These are phyloP conservation scores for Gisinianus flammeolus DNA, from an alignment of 2,888 invertebrate genomes.

Conservation along the genomic window DNA sequence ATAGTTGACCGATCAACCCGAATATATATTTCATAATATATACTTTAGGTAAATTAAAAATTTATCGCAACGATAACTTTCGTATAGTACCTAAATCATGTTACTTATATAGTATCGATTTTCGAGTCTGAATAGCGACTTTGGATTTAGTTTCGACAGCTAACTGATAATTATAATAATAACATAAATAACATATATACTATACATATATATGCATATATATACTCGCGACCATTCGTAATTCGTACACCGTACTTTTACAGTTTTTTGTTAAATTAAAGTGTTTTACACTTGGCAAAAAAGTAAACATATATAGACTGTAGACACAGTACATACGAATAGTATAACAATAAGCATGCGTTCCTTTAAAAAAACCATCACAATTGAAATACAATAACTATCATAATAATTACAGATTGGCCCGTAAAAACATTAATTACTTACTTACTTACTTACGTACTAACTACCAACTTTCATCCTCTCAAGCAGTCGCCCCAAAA, in stretches of 20 bases:
- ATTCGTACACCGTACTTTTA: neutral
- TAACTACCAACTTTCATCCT: neutral
- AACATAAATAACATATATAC: neutral
- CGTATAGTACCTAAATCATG: neutral
- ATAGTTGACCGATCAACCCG: no score
- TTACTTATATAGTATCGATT: neutral
- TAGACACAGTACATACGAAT: neutral
- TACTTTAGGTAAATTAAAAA: no score
- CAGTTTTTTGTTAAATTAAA: neutral
- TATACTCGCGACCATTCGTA: neutral
- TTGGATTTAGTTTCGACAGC: neutral
- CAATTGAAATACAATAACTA: neutral
- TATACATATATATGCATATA: neutral
- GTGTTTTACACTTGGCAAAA: neutral
- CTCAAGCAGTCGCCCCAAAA: neutral
- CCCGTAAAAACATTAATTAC: neutral
- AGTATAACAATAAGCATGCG: neutral
- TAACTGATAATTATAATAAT: neutral
- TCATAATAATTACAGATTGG: neutral
- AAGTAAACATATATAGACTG: neutral
- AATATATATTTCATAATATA: no score
- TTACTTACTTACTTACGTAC: neutral
- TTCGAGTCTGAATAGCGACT: neutral
- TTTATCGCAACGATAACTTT: no score
- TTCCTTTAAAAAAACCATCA: conserved; percentile 2